Evolutionary conservation across 2,113 vertebrate species (phyloP), one percentile per base, ranked within the genome.

Genomic region (Jacana jacana): DNA sequence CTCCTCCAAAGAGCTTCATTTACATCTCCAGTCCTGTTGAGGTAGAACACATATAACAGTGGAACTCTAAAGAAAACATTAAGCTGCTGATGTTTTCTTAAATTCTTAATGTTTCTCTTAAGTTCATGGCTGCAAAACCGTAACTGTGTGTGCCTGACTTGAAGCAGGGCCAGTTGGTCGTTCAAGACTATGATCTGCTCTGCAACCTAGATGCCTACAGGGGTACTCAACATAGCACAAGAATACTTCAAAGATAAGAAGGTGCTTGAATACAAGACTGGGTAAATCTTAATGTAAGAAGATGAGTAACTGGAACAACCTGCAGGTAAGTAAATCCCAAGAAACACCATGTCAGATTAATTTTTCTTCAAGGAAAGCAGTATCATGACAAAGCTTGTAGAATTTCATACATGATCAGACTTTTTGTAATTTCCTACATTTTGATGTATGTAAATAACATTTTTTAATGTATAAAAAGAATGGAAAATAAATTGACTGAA

Each of bases 171-270:
- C 64, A 54, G 60, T 3, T 81, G 64, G 30, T 11, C 6, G 24
- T 81, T 51, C 18, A 42, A 71, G 57, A 54, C 33, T 12, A 2
- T 1, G 17, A 63, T 40, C 65, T 61, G 72, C 44, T 23, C 39
- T 48, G 64, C 13, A 78, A 60, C 39, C 65, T 27, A 14, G 25
- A 42, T 69, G 20, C 31, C 31, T 70, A 20, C 25, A 46, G 9
- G 40, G 22, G 37, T 46, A 44, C 28, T 37, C 30, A 51, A 7
- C 0, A 0, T 0, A 54, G 44, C 25, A 61, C n/a, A 64, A 60
- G 65, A 81, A 84, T 81, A 54, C 49, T 61, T 72, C 57, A 40
- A 60, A 79, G 40, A 39, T 9, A 78, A 81, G 63, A 11, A 61
- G 40, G 58, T 58, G 23, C 37, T 76, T 49, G 37, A 72, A 76